Conservation (phyloP, 2,888 invertebrate genomes). For the Bimastos eiseni region DNA sequence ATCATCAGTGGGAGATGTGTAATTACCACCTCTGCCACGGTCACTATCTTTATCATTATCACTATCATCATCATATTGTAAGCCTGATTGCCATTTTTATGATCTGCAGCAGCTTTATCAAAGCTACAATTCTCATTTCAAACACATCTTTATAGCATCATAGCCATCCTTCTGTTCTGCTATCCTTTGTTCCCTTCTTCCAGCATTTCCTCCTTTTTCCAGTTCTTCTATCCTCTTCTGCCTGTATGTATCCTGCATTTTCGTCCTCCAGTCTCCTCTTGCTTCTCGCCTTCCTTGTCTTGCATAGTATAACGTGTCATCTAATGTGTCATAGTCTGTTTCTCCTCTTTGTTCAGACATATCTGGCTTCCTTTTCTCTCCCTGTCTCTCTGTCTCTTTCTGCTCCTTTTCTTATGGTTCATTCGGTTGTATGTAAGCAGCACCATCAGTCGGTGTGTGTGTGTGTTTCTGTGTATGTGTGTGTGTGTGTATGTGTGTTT, state of each 20-base stretch:
- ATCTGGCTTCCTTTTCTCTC: background rate
- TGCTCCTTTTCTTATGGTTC: background rate
- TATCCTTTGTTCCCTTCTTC: slow-evolving; percentile 2
- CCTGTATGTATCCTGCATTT: background rate
- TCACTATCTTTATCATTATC: background rate
- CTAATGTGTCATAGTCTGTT: background rate
- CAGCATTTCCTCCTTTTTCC: background rate
- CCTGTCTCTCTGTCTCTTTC: background rate
- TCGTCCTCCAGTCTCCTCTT: background rate
- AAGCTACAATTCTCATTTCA: background rate
- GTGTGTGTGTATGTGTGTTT: too few species aligned
- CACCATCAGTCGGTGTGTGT: background rate
- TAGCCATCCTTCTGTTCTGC: background rate
- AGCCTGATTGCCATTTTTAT: too few species aligned
- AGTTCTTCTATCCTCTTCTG: background rate
- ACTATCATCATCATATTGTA: background rate
- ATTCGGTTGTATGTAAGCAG: background rate
- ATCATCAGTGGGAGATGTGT: too few species aligned
- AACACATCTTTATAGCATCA: too few species aligned
- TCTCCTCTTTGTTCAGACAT: background rate
- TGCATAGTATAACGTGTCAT: too few species aligned
- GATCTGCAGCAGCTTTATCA: background rate
- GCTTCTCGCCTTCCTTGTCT: background rate
- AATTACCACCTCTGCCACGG: too few species aligned
- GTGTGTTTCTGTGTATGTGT: too few species aligned